Evolutionary conservation across 1,140 invertebrate species (phyloP).

Genomic region (Conus betulinus): DNA sequence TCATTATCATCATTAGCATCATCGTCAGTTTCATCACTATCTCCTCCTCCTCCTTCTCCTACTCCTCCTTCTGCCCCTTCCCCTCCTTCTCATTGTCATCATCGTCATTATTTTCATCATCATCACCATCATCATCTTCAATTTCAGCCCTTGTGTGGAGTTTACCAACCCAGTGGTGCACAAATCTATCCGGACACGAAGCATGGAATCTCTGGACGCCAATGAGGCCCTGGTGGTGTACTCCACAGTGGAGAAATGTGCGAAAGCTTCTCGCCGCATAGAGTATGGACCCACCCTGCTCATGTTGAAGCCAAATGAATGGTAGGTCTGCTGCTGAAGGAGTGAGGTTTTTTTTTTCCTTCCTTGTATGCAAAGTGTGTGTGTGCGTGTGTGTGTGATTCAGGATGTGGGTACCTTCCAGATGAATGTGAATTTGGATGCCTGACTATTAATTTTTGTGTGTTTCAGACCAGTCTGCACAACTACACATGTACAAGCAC

Average conservation of each 20-base stretch:
- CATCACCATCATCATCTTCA: background rate
- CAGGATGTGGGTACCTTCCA: background rate
- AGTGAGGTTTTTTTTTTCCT: no score
- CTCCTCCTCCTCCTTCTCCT: no score
- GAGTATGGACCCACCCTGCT: constrained; percentile 70
- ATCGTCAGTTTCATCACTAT: background rate
- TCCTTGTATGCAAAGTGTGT: background rate
- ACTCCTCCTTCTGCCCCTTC: background rate
- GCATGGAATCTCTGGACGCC: constrained; percentile 68
- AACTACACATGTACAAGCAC: no score
- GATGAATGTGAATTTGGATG: background rate
- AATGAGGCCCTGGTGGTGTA: constrained; percentile 72
- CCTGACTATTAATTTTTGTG: background rate
- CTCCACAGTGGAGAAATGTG: constrained; percentile 48
- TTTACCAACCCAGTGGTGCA: constrained; percentile 63
- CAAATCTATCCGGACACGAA: constrained; percentile 44
- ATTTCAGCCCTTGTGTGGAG: constrained; percentile 63
- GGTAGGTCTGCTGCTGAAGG: constrained; percentile 51
- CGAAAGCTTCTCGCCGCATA: constrained; percentile 63
- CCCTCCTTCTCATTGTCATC: background rate
- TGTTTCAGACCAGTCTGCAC: no score
- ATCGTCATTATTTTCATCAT: background rate
- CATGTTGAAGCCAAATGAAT: constrained; percentile 71
- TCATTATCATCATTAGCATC: background rate
- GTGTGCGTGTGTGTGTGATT: constrained; percentile 3